These are phyloP conservation scores for Brachionus manjavacas DNA, from an alignment of 1,140 invertebrate species.

Conservation along the genomic window DNA sequence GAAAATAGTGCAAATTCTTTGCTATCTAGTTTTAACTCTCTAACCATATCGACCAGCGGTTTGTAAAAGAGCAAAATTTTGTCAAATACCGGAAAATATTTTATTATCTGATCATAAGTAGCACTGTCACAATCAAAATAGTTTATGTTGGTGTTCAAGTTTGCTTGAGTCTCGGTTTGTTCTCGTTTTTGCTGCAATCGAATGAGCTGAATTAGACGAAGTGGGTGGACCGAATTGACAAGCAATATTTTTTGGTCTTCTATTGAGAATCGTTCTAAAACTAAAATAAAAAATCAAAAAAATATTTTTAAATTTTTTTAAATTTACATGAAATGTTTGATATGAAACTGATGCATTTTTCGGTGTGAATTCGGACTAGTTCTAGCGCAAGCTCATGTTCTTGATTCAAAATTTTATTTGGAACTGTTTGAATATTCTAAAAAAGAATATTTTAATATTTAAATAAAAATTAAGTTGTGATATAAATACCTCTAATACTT, in stretches of 20 bases:
- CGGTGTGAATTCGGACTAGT: conserved; percentile 3
- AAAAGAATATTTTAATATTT: neutral
- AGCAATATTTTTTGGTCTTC: conserved; percentile 10
- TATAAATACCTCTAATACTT: neutral
- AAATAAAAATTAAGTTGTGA: neutral
- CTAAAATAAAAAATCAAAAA: neutral
- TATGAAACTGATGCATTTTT: conserved; percentile 16
- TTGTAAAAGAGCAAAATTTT: neutral
- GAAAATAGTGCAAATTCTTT: conserved; percentile 16
- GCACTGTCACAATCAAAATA: conserved; percentile 14
- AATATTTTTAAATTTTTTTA: neutral
- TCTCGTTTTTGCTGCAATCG: conserved; percentile 16
- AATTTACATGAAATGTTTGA: conserved; percentile 35
- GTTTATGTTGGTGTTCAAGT: neutral
- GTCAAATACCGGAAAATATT: conserved; percentile 3
- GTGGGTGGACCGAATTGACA: neutral
- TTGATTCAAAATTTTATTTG: conserved; percentile 3
- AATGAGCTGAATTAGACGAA: conserved; percentile 8
- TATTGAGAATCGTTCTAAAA: neutral
- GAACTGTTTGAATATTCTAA: neutral
- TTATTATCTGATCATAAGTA: neutral
- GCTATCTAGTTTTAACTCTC: neutral
- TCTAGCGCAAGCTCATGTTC: neutral
- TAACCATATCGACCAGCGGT: neutral
- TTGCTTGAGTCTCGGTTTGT: conserved; percentile 10